Evolutionary conservation across 2,797 vertebrate species (phyloP), one percentile per base, ranked within the genome.

Genomic region (Aeoliscus strigatus): DNA sequence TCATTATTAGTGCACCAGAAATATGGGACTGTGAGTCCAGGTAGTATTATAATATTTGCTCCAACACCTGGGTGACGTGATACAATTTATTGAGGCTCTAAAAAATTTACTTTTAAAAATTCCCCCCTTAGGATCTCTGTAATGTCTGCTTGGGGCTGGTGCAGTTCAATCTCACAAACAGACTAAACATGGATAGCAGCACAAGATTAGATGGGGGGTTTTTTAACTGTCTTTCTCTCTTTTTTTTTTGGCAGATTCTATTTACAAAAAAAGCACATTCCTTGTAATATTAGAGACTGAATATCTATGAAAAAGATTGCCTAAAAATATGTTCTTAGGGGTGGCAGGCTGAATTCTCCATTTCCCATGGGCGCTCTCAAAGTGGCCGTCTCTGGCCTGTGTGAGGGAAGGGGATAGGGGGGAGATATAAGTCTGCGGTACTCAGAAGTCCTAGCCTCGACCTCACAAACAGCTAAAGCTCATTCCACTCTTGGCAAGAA

Each of bases 291-390:
- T 86, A 79, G 76, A 59, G 53, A 84, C 82, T 77, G 70, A 66
- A 70, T 62, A 58, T 70, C 78, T 76, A 84, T 71, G 75, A 83
- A 84, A 84, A 86, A 73, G 66, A 40, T 69, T 70, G 79, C 67
- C 67, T 61, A 80, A 86, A 88, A 89, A 83, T 80, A 82, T 83
- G 73, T 78, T 82, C 51, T 68, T 60, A 26, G 23, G 68, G 77
- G 74, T 80, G 77, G 80, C 62, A 61, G 71, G 51, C 86, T 48
- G 64, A 76, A 88, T 92, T 93, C 85, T 70, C 67, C 70, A 87
- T 88, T 84, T 79, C 90, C 85, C 86, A 56, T 65, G 87, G 77
- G 88, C 73, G 47, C 60, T 85, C 74, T 92, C 84, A 89, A 88
- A 83, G 82, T 86, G 86, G 85, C 81, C 77, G 78, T 89, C 86